These are phyloP conservation scores for Numida meleagris DNA, from an alignment of 2,113 vertebrate species.

Conservation along the genomic window DNA sequence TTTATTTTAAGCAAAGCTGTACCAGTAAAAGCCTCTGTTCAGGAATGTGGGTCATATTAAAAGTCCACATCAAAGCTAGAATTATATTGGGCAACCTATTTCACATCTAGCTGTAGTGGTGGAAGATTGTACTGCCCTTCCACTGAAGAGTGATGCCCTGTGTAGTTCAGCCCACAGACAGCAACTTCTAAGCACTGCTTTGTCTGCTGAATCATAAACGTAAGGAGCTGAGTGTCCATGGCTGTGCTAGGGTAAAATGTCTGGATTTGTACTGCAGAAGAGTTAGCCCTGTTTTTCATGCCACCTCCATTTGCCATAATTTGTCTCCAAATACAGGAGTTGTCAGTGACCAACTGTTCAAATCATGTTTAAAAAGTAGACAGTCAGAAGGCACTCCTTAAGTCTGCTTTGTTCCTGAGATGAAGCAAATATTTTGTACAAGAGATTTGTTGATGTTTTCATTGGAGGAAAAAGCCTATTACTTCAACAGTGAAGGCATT, in stretches of 20 bases:
- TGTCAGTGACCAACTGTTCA: too few species aligned
- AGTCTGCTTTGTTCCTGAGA: not conserved
- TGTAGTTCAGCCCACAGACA: fast-evolving
- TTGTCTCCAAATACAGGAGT: not conserved
- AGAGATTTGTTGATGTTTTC: not conserved
- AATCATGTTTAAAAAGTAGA: not conserved
- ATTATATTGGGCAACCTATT: not conserved
- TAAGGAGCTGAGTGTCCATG: not conserved
- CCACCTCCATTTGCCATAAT: not conserved
- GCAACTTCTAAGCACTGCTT: not conserved
- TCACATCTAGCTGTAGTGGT: not conserved
- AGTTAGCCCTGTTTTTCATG: not conserved
- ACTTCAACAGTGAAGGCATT: not conserved
- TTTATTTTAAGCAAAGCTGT: not conserved
- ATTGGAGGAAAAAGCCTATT: not conserved
- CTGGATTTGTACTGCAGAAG: not conserved
- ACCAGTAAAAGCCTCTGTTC: not conserved
- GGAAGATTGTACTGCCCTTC: not conserved
- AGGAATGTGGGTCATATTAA: not conserved
- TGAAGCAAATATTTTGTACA: fast-evolving
- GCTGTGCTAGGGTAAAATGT: not conserved
- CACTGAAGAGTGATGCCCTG: not conserved
- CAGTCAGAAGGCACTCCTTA: not conserved
- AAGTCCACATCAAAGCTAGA: not conserved
- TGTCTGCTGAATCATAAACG: not conserved